These are phyloP conservation scores for Psephotus haematonotus DNA, from an alignment of 2,113 vertebrate genomes.

Conservation along the genomic window DNA sequence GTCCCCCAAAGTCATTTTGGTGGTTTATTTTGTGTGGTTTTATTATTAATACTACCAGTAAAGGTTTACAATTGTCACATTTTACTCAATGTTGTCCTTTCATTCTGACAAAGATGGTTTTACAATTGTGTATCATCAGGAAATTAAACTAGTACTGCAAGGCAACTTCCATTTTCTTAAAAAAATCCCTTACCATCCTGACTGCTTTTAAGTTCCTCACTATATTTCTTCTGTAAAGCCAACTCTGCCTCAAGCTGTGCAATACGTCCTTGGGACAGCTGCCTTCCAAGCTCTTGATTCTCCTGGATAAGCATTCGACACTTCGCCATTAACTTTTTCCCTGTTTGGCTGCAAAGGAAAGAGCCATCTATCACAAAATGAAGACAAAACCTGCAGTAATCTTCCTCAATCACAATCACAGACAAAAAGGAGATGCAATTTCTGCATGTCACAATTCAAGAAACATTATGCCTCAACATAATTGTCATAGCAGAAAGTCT, in stretches of 20 bases:
- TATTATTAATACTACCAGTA: neutral
- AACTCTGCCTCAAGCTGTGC: constrained; percentile 99
- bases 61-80: neutral
- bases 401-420: constrained; percentile 63
- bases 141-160: constrained; percentile 58
- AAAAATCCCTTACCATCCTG: constrained; percentile 92
- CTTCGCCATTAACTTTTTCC: constrained; percentile 99
- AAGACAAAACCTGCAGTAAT: constrained; percentile 71
- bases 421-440: constrained; percentile 56
- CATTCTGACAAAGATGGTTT: neutral
- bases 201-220: constrained; percentile 99
- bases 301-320: constrained; percentile 99
- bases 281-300: constrained; percentile 98
- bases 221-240: constrained; percentile 99
- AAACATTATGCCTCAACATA: constrained; percentile 62
- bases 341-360: constrained; percentile 99
- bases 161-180: constrained; percentile 58
- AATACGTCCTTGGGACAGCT: constrained; percentile 98
- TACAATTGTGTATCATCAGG: neutral
- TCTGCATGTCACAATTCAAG: constrained; percentile 55
- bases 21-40: neutral
- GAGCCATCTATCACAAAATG: constrained; percentile 95
- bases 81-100: neutral
- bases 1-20: neutral
- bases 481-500: constrained; percentile 61